Percentiles rank a stretch among this genome's conserved stretches.
Conservation (phyloP, 2,888 invertebrate genomes). For the Arctia plantaginis region DNA sequence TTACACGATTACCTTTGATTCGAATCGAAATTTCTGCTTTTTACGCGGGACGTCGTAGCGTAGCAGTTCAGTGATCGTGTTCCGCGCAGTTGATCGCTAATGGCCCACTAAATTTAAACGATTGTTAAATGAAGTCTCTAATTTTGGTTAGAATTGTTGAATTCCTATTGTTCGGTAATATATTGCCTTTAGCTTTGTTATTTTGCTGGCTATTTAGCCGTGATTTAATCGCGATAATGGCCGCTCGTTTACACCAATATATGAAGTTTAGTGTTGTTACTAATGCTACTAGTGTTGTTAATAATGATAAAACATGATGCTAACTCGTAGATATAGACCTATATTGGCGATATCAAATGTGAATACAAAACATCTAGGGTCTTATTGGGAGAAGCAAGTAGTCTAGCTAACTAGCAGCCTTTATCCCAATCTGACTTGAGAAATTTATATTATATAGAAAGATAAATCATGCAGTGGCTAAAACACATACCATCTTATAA, state of each 20-base stretch:
- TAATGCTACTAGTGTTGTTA: constrained; percentile 45
- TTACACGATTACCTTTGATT: not conserved
- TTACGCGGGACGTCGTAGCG: not conserved
- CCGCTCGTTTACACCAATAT: constrained; percentile 54
- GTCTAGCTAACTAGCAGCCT: not conserved
- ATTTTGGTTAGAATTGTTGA: constrained; percentile 58
- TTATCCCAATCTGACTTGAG: not conserved
- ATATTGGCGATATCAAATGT: not conserved
- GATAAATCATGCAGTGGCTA: not conserved
- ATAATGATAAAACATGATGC: constrained; percentile 44
- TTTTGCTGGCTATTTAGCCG: constrained; percentile 54
- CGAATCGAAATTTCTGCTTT: constrained; percentile 5
- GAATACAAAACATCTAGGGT: not conserved
- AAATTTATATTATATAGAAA: not conserved
- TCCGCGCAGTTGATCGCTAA: constrained; percentile 55
- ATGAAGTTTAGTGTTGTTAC: constrained; percentile 45
- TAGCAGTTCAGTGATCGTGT: constrained; percentile 47
- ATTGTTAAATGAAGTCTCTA: constrained; percentile 62
- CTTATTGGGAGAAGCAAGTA: not conserved
- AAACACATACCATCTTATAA: not conserved
- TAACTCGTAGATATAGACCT: constrained; percentile 17
- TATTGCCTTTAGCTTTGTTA: constrained; percentile 53
- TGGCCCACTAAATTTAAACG: constrained; percentile 59
- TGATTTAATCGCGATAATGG: constrained; percentile 60
- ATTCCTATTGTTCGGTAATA: constrained; percentile 53